Evolutionary conservation across 2,797 vertebrate genomes (phyloP), one percentile per base, ranked within the genome.

Genomic region (Hybognathus amarus): DNA sequence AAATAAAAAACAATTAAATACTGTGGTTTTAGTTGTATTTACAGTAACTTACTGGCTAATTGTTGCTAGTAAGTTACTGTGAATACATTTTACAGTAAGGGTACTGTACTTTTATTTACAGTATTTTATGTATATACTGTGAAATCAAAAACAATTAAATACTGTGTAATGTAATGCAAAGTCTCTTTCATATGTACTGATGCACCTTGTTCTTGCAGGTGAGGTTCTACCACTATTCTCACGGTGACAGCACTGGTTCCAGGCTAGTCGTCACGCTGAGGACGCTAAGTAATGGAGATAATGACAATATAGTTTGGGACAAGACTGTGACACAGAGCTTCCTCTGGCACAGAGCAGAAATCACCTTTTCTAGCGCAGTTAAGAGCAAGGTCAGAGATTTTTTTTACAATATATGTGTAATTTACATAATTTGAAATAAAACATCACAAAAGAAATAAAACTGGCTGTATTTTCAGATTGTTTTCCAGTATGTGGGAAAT

Each of bases 171-270:
- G 30, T 63, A 59, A 63, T n/a, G 1, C 8, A n/a, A 12, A 33
- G 52, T 4, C 79, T 30, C 52, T 45, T 42, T 54, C 24, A 56
- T 38, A 45, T 52, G 42, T 11, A 42, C 59, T 74, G 22, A 70
- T 70, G 9, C 2, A 61, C n/a, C 20, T 54, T 80, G 17, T 4
- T 74, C 30, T 79, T 69, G 10, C 77, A 96, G 94, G 78, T 95
- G 74, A 91, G 89, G 71, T 95, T 96, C 88, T 95, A 92, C 87
- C 89, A 91, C 90, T 95, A 92, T 88, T 90, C 89, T 71, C 82
- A 91, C 74, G 86, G 85, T 5, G 90, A 92, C 59, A 76, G 74
- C 30, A 3, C 69, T 33, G 6, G 83, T 12, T 85, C 79, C 61
- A 81, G 1, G 40, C 90, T 95, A 12, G 88, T 86, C 5, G 85